phyloP scores from a whole-genome alignment of 2,888 invertebrate species.

The Mesorhabditis spiculigera region DNA sequence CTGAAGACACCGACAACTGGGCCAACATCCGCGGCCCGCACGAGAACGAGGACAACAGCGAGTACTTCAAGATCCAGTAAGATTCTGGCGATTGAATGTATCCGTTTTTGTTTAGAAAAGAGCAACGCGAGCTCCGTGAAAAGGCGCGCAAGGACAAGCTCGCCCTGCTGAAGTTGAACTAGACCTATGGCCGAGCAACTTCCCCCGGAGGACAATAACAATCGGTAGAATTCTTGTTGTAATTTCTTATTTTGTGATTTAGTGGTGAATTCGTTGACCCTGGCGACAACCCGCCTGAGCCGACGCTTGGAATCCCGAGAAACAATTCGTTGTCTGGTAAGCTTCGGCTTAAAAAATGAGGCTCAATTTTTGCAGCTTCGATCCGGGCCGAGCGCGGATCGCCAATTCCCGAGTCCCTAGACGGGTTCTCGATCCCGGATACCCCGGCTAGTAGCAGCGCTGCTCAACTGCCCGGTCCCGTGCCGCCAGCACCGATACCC shows the following conservation, averaged over 20 bases:
- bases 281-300: constrained; percentile 30
- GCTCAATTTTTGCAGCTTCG: constrained; percentile 14
- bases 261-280: neutral
- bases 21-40: constrained; percentile 56
- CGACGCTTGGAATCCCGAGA: constrained; percentile 10
- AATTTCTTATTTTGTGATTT: too few species aligned
- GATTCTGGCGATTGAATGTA: constrained; percentile 6
- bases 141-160: constrained; percentile 22
- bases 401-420: constrained; percentile 2
- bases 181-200: constrained; percentile 11
- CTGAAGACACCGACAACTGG: constrained; percentile 52
- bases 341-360: neutral
- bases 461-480: too few species aligned
- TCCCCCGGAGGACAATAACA: constrained; percentile 6
- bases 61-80: constrained; percentile 39
- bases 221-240: too few species aligned
- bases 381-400: constrained; percentile 22
- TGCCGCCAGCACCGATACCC: too few species aligned
- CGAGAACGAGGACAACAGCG: constrained; percentile 46
- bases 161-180: constrained; percentile 6
- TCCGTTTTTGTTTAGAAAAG: constrained; percentile 14
- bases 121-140: constrained; percentile 22
- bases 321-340: neutral
- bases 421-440: neutral
- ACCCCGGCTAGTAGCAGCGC: neutral